Evolutionary conservation across 2,888 invertebrate species (phyloP).

Genomic region (Bruchidius siliquastri): DNA sequence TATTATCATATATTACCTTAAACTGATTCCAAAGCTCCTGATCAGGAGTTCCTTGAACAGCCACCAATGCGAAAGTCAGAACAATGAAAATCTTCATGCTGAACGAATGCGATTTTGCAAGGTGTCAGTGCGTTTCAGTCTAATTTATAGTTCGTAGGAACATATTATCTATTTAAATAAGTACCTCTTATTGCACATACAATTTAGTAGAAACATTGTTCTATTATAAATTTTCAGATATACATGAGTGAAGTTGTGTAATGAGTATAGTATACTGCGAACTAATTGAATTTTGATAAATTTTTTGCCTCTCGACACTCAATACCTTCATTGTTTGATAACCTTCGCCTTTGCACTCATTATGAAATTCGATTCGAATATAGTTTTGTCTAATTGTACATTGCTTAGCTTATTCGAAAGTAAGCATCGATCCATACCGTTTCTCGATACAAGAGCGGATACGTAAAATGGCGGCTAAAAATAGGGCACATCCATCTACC

Average conservation of each 20-base stretch:
- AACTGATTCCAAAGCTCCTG: conserved; percentile 9
- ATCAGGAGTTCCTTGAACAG: conserved; percentile 10
- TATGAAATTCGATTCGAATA: too few species aligned
- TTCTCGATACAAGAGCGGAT: not conserved
- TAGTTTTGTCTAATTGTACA: too few species aligned
- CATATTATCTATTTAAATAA: not conserved
- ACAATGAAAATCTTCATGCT: conserved; percentile 9
- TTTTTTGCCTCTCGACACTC: too few species aligned
- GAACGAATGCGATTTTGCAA: not conserved
- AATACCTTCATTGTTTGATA: too few species aligned
- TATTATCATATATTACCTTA: too few species aligned
- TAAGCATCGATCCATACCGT: too few species aligned
- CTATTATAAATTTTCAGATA: too few species aligned
- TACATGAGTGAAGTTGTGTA: too few species aligned
- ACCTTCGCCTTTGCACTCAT: too few species aligned
- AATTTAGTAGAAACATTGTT: not conserved
- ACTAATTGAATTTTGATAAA: too few species aligned
- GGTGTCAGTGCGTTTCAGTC: not conserved
- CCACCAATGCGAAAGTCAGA: conserved; percentile 5
- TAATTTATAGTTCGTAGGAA: not conserved
- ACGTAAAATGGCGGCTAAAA: not conserved
- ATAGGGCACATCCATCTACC: not conserved
- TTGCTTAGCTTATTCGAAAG: too few species aligned
- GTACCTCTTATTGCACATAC: not conserved
- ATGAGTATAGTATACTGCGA: too few species aligned